Evolutionary conservation across 2,797 vertebrate species (phyloP).

Genomic region (Xyrichtys novacula): DNA sequence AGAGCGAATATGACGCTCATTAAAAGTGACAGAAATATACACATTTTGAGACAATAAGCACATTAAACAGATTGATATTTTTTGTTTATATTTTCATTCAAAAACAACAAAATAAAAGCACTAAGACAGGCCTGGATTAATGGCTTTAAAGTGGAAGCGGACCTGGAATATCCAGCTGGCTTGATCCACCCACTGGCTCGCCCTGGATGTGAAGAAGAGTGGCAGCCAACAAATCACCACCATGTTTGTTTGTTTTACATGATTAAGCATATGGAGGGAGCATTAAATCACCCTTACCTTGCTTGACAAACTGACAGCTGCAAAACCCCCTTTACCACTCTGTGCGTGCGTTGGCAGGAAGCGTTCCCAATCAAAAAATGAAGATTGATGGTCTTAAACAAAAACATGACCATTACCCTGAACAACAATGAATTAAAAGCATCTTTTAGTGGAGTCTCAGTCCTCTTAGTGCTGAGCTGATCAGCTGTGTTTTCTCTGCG

Average conservation of each 20-base stretch:
- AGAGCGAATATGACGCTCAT: constrained; percentile 1
- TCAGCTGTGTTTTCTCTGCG: constrained; percentile 21
- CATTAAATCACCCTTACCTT: constrained; percentile 66
- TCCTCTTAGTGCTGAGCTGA: constrained; percentile 19
- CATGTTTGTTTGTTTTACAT: constrained; percentile 74
- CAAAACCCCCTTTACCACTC: constrained; percentile 35
- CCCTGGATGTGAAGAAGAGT: constrained; percentile 57
- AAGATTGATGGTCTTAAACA: constrained; percentile 42
- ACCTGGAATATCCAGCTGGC: constrained; percentile 61
- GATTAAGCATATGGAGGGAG: constrained; percentile 70
- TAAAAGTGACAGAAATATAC: constrained; percentile 11
- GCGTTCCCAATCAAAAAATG: constrained; percentile 42
- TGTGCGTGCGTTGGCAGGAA: constrained; percentile 23
- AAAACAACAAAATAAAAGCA: constrained; percentile 51
- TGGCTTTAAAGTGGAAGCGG: constrained; percentile 60
- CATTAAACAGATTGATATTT: constrained; percentile 33
- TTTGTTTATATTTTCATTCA: background rate
- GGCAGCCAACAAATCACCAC: constrained; percentile 74
- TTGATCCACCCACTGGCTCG: constrained; percentile 63
- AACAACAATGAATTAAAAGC: constrained; percentile 43
- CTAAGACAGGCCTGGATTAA: constrained; percentile 60
- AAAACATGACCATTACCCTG: constrained; percentile 39
- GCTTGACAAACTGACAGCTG: constrained; percentile 60
- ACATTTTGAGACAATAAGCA: background rate
- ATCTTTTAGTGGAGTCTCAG: constrained; percentile 25